These are phyloP conservation scores for Electrophaes corylata DNA, from an alignment of 2,888 invertebrate species.

Conservation along the genomic window DNA sequence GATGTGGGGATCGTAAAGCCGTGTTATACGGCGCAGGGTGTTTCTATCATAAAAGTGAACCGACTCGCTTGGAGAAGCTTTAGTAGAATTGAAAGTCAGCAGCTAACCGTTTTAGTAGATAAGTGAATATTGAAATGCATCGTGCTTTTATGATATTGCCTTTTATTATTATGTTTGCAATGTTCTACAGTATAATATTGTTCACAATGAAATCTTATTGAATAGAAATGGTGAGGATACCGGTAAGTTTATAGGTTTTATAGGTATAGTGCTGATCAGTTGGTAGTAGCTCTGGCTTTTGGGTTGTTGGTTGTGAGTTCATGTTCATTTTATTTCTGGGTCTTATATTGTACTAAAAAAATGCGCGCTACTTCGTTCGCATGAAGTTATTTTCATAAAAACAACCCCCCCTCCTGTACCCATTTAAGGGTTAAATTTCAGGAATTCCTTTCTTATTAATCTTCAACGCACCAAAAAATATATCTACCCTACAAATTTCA, in stretches of 20 bases:
- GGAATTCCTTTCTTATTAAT: too few relatives aligned
- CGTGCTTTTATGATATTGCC: constrained; percentile 29
- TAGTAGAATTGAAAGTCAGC: constrained; percentile 61
- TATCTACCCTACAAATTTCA: too few relatives aligned
- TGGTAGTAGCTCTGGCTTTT: too few relatives aligned
- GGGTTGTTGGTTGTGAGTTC: too few relatives aligned
- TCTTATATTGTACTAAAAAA: too few relatives aligned
- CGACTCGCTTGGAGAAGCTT: constrained; percentile 51
- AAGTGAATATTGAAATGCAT: constrained; percentile 49
- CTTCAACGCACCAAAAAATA: too few relatives aligned
- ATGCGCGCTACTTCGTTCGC: too few relatives aligned
- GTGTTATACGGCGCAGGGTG: constrained; percentile 65
- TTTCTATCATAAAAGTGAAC: constrained; percentile 66
- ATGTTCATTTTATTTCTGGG: too few relatives aligned
- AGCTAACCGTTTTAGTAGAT: constrained; percentile 47
- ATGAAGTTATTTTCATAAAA: too few relatives aligned
- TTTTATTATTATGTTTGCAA: constrained; percentile 25
- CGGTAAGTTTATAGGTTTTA: neutral
- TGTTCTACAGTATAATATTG: constrained; percentile 6
- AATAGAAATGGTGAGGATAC: neutral
- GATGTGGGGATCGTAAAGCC: constrained; percentile 71
- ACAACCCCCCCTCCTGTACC: too few relatives aligned
- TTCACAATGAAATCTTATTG: neutral
- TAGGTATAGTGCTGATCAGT: neutral
- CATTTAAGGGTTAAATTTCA: too few relatives aligned